These are phyloP conservation scores for Anabacerthia variegaticeps DNA, from an alignment of 2,797 vertebrate species.

Conservation along the genomic window DNA sequence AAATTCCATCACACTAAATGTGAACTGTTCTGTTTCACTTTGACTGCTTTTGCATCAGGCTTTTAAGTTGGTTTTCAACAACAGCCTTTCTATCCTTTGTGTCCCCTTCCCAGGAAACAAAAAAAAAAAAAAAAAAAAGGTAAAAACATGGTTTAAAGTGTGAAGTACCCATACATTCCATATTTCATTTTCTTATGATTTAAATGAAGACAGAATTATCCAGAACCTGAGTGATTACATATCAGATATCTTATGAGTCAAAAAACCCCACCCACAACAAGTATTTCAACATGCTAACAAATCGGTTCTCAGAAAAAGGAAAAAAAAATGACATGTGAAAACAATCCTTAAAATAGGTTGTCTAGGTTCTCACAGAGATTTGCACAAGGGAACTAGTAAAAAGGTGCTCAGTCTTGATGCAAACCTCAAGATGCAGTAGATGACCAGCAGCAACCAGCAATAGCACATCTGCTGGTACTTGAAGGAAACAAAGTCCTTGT, in stretches of 20 bases:
- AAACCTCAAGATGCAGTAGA: background rate
- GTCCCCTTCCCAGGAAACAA: background rate
- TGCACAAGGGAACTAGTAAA: background rate
- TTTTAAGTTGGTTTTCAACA: background rate
- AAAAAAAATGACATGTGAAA: background rate
- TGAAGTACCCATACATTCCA: background rate
- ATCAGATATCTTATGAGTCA: background rate
- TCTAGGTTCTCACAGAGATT: background rate
- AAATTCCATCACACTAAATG: background rate
- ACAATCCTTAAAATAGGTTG: background rate
- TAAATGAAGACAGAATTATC: background rate
- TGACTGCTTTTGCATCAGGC: background rate
- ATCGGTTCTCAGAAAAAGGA: background rate
- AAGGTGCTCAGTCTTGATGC: background rate
- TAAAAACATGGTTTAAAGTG: background rate
- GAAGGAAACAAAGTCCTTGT: background rate
- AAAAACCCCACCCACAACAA: background rate
- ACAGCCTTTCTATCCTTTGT: background rate
- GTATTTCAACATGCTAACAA: background rate
- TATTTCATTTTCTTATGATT: background rate
- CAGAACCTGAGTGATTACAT: background rate
- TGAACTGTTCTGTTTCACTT: background rate
- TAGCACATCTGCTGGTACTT: background rate
- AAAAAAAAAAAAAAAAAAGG: background rate
- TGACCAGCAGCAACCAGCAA: background rate